Percentiles rank a stretch among this genome's conserved stretches.
phyloP scores from a whole-genome alignment of 2,113 vertebrate species.

The Mus spicilegus region DNA sequence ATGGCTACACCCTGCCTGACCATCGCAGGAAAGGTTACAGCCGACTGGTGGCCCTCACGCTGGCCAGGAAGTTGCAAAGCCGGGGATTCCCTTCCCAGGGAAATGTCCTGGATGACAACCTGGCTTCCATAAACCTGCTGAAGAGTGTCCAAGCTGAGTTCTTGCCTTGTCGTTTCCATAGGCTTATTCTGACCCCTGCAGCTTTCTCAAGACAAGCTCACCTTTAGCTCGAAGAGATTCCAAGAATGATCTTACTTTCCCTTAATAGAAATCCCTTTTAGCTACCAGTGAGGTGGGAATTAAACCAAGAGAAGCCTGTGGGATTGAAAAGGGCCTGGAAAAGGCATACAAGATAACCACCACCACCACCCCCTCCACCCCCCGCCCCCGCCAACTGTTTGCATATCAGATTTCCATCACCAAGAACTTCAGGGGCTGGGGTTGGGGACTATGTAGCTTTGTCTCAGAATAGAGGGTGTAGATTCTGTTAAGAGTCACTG shows the following conservation, averaged over 20 bases:
- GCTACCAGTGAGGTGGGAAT: not conserved
- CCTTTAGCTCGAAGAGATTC: not conserved
- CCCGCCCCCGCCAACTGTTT: not conserved
- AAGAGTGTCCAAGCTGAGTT: slow-evolving; percentile 57
- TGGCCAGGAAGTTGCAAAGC: slow-evolving; percentile 79
- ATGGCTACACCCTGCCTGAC: slow-evolving; percentile 79
- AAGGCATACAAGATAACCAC: not conserved
- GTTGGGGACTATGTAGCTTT: not conserved
- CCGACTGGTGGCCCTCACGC: slow-evolving; percentile 61
- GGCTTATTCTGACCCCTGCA: slow-evolving; percentile 79
- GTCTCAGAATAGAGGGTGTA: not conserved
- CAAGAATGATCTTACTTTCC: not conserved
- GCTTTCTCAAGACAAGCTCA: slow-evolving; percentile 15
- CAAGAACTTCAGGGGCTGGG: not conserved
- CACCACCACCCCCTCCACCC: not conserved
- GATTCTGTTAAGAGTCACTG: not conserved
- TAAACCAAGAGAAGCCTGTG: not conserved
- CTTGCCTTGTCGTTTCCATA: slow-evolving; percentile 76
- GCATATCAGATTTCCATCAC: not conserved
- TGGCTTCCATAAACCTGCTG: slow-evolving; percentile 41
- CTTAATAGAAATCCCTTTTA: not conserved
- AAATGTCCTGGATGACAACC: slow-evolving; percentile 74
- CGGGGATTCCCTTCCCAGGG: slow-evolving; percentile 79
- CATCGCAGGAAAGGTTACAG: slow-evolving; percentile 79
- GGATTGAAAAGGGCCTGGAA: not conserved